Base-by-base conservation (phyloP, 2,888 invertebrate species). In the Parnassius mnemosyne region DNA sequence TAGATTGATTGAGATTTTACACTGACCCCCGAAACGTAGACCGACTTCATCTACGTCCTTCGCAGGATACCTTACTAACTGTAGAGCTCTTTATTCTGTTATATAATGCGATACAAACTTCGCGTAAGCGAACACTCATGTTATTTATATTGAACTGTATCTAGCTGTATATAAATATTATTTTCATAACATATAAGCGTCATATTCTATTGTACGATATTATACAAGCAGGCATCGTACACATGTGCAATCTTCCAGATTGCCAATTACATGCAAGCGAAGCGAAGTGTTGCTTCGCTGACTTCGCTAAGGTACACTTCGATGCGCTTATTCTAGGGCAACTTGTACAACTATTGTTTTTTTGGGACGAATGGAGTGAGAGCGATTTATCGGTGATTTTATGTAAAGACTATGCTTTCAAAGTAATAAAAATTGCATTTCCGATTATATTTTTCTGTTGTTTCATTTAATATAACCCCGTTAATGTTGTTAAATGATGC, bases 391-490 rank as follows among this genome's bases (percentile, higher is more conserved):
- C 80, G 76, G 78, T 76, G 75, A 74, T 77, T 80, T 81, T 77
- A 76, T 75, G 78, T 78, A 79, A 80, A 84, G 79, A 85, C 81
- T 81, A 81, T 83, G 87, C 87, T 87, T 87, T 80, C 79, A 74
- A 84, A 83, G 81, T 84, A 87, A 87, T 87, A 86, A 78, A 85
- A 83, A 80, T 79, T 83, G 87, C 87, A 87, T 87, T 87, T 87
- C 83, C 72, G 74, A 84, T 70, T 75, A 65, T 51, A 60, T 52
- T 63, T 53, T 63, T 68, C 68, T 69, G 69, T 72, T 65, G 65
- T 66, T 60, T 57, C 25, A 52, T 42, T 54, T 20, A 53, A 9
- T 11, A 2, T 34, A 13, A 13, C 47, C 3, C 12, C 3, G 3
- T 34, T 20, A 3, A 20, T 20, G 20, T 20, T 20, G 20, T 20